Evolutionary conservation across 1,140 invertebrate species (phyloP), one percentile per base, ranked within the genome.

Genomic region (Campodea augens): DNA sequence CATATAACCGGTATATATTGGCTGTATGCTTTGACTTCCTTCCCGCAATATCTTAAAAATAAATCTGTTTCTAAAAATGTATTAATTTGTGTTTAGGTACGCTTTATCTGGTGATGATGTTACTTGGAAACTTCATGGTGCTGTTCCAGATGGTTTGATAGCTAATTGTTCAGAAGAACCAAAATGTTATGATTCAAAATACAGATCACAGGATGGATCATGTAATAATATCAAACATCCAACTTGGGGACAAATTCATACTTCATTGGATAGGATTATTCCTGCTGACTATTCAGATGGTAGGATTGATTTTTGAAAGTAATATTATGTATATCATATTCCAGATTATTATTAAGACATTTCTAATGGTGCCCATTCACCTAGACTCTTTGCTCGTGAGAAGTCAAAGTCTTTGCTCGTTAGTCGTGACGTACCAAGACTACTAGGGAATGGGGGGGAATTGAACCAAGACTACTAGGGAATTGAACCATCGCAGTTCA

Each of bases 181-280:
- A 10, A 7, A 32, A 32, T 32, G 27, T 32, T 32, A 32, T 15
- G 27, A 67, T 41, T 60, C 64, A 0, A 68, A 69, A 43, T 89
- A 86, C 55, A 67, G 86, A 19, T 72, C 73, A 1, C 72, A 77
- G 41, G 85, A 91, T 58, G 87, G 86, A 0, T 75, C 80, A 1
- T 92, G 87, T 56, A 92, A 90, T 57, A 89, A 91, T 59, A 54
- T 82, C 4, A 54, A 67, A 23, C 72, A 77, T 52, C 77, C 82
- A 0, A 67, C 64, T 0, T 74, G 75, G 67, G 87, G 87, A 3
- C 73, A 73, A 45, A 74, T 83, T 0, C 74, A 74, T 49, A 80
- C 77, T 2, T 70, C 74, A 36, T 78, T 92, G 50, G 69, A 71
- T 10, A 70, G 91, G 44, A 65, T 97, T 1, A 54, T 92, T 12